A percentile compares a stretch with the other conserved stretches of the same genome.
phyloP scores from a whole-genome alignment of 2,113 vertebrate species.

The Oryzias woworae region DNA sequence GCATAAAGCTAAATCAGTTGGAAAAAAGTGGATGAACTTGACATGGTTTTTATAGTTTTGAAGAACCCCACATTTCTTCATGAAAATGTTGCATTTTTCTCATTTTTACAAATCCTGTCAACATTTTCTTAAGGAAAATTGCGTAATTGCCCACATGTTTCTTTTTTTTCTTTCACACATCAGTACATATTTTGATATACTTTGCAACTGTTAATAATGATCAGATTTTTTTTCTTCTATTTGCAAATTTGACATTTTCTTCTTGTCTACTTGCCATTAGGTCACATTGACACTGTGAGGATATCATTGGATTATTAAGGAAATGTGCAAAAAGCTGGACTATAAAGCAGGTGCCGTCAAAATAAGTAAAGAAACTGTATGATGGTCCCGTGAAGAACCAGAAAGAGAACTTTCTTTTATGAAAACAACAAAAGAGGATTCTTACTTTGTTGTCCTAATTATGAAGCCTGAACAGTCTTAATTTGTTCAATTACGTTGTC shows the following conservation, averaged over 20 bases:
- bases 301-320: conserved; percentile 32
- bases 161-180: too few species aligned
- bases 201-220: conserved; percentile 26
- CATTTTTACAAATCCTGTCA: conserved; percentile 21
- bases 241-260: conserved; percentile 56
- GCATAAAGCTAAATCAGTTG: conserved; percentile 60
- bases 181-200: too few species aligned
- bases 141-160: too few species aligned
- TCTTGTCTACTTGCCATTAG: conserved; percentile 52
- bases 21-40: conserved; percentile 42
- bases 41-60: conserved; percentile 49
- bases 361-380: conserved; percentile 25
- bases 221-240: conserved; percentile 44
- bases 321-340: conserved; percentile 14
- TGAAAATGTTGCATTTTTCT: conserved; percentile 24
- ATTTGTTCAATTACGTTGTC: conserved; percentile 14
- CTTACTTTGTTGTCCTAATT: conserved; percentile 26
- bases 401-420: conserved; percentile 29
- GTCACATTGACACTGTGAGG: conserved; percentile 77
- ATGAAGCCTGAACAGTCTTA: conserved; percentile 21
- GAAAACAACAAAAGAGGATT: conserved; percentile 14
- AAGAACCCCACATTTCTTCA: conserved; percentile 26
- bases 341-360: conserved; percentile 21
- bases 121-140: background rate
- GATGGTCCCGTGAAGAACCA: conserved; percentile 44